Conservation (phyloP, 2,113 vertebrate genomes). For the Vulpes vulpes region DNA sequence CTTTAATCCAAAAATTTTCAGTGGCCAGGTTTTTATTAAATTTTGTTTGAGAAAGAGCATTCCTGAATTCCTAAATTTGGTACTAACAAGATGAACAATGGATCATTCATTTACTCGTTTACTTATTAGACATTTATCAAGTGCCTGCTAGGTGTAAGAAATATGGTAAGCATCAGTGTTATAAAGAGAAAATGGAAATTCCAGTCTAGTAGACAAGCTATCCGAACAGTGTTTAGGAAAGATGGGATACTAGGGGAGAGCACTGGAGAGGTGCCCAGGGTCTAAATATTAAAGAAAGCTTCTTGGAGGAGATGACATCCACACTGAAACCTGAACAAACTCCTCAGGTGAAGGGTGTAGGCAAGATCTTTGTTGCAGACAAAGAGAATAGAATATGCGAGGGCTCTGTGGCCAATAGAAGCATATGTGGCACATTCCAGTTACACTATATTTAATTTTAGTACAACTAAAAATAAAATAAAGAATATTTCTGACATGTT, state of each 20-base stretch:
- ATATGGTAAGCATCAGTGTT: neutral
- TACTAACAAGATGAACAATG: neutral
- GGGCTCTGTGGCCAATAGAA: neutral
- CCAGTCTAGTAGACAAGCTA: neutral
- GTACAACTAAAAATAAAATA: neutral
- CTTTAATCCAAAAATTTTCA: conserved; percentile 12
- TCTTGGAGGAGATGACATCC: neutral
- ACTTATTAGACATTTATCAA: neutral
- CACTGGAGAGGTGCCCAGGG: neutral
- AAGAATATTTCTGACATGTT: neutral
- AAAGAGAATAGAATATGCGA: neutral
- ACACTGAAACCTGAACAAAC: neutral
- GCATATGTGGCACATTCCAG: neutral
- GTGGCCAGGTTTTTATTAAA: neutral
- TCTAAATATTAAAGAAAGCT: neutral
- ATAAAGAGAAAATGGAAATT: neutral
- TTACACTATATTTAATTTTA: neutral
- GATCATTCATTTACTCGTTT: neutral
- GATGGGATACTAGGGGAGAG: neutral
- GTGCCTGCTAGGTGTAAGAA: neutral
- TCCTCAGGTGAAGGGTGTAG: neutral
- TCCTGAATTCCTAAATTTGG: neutral
- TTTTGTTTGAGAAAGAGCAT: neutral
- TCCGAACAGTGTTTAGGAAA: neutral
- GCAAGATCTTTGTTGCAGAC: neutral